Conservation (phyloP, 2,888 invertebrate species). For the Elmis aenea region DNA sequence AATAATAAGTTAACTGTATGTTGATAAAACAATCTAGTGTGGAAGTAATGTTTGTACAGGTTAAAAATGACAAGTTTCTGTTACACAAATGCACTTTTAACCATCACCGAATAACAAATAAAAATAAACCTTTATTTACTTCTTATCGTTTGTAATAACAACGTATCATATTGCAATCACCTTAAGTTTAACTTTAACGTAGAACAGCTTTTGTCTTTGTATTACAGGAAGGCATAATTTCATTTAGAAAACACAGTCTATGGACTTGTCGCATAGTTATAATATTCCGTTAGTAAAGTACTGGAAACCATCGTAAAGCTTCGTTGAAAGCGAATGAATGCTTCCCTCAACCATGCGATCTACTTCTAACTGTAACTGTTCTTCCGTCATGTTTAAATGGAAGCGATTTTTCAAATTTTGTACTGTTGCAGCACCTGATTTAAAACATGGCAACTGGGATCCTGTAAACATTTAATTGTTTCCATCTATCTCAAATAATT, state of each 20-base stretch:
- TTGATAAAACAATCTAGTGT: no score
- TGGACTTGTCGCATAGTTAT: slow-evolving; percentile 41
- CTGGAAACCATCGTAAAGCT: slow-evolving; percentile 98
- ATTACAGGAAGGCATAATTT: no score
- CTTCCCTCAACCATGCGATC: slow-evolving; percentile 93
- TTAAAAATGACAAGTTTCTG: no score
- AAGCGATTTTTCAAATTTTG: slow-evolving; percentile 90
- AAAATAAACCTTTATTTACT: no score
- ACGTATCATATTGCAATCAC: no score
- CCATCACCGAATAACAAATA: no score
- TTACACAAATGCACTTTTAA: no score
- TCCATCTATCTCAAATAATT: not conserved
- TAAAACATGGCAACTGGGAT: slow-evolving; percentile 93
- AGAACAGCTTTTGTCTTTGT: no score
- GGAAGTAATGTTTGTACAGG: no score
- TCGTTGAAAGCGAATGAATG: slow-evolving; percentile 92
- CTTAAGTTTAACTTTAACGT: no score
- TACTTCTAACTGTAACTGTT: slow-evolving; percentile 86
- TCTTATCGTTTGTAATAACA: no score
- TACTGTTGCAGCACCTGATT: slow-evolving; percentile 86
- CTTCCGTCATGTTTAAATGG: slow-evolving; percentile 90
- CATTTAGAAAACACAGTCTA: slow-evolving; percentile 16
- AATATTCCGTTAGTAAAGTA: slow-evolving; percentile 97
- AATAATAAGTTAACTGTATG: no score
- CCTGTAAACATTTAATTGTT: slow-evolving; percentile 53